Percentiles rank a stretch among this genome's conserved stretches.
Conservation (phyloP, 2,113 vertebrate genomes). For the Oceanites oceanicus region DNA sequence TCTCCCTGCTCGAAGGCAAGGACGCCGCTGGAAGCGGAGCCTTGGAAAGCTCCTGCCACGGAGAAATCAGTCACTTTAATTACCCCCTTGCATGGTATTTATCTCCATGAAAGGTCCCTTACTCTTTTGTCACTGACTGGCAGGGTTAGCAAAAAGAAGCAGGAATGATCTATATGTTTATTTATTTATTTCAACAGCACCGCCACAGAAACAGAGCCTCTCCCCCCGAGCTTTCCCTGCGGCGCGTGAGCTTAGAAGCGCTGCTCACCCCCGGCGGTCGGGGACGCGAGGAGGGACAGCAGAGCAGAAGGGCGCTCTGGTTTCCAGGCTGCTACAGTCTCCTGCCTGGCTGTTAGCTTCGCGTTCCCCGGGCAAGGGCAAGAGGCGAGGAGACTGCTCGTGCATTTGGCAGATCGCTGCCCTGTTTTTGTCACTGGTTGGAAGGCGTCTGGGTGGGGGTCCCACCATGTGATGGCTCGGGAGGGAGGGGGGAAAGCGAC, state of each 20-base stretch:
- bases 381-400: rapidly evolving
- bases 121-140: conserved; percentile 35
- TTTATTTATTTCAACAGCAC: not conserved
- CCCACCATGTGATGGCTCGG: rapidly evolving
- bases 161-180: not conserved
- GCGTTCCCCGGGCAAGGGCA: too few species aligned
- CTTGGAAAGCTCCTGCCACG: conserved; percentile 2
- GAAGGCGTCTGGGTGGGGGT: rapidly evolving
- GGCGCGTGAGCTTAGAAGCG: rapidly evolving
- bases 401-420: not conserved
- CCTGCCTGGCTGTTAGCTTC: not conserved
- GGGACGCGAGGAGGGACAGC: not conserved
- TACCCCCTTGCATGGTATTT: conserved; percentile 51
- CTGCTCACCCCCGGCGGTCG: rapidly evolving
- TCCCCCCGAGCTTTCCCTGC: rapidly evolving
- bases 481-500: not conserved
- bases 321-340: not conserved
- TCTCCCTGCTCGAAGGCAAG: not conserved
- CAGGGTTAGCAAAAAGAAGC: conserved; percentile 3
- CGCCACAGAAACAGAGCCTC: not conserved
- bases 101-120: conserved; percentile 55
- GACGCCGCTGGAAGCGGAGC: not conserved
- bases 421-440: not conserved
- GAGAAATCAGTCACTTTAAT: conserved; percentile 64
- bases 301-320: not conserved